Evolutionary conservation across 2,888 invertebrate genomes (phyloP).

Genomic region (Lasioglossum lativentre): DNA sequence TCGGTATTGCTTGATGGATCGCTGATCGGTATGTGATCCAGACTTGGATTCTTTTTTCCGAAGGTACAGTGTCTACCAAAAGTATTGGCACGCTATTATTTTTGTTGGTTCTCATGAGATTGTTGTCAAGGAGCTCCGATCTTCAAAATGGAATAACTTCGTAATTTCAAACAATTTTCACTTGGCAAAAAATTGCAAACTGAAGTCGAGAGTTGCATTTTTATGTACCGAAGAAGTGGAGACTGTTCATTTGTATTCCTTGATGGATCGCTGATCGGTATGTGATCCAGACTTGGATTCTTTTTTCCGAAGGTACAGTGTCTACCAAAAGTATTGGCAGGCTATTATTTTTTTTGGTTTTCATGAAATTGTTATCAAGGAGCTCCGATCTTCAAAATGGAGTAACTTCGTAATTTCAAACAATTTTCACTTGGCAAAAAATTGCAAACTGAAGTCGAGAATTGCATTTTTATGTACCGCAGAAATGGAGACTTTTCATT

Average conservation of each 20-base stretch:
- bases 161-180: not conserved
- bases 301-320: not conserved
- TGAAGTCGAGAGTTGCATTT: not conserved
- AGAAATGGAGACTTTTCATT: not conserved
- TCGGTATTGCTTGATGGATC: constrained; percentile 58
- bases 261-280: too few relatives aligned
- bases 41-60: constrained; percentile 5
- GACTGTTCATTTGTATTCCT: too few relatives aligned
- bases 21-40: not conserved
- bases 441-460: not conserved
- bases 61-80: not conserved
- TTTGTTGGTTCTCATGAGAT: not conserved
- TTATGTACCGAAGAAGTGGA: not conserved
- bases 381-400: too few relatives aligned
- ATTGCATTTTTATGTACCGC: not conserved
- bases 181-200: not conserved
- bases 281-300: constrained; percentile 27
- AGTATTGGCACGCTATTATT: not conserved
- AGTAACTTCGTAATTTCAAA: not conserved
- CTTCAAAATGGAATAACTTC: not conserved
- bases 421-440: not conserved
- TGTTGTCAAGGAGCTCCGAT: not conserved
- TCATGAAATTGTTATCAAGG: not conserved
- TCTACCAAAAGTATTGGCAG: not conserved
- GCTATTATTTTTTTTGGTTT: not conserved